Conservation (phyloP, 2,113 vertebrate genomes). For the Puma concolor region DNA sequence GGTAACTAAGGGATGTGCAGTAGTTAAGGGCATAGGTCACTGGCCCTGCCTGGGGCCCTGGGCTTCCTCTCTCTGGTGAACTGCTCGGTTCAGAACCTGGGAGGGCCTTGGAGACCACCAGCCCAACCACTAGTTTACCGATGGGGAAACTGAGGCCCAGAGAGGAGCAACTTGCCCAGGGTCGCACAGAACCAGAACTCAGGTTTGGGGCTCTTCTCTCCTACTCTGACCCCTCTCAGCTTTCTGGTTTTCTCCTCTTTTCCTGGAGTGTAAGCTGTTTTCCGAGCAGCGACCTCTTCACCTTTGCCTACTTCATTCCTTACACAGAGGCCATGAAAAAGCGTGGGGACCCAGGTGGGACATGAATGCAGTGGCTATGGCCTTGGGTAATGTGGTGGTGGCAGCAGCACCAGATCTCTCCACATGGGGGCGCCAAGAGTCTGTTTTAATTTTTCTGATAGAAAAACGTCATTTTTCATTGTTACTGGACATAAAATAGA, state of each 20-base stretch:
- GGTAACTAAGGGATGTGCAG: background rate
- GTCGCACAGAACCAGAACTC: background rate
- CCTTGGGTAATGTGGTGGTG: fast-evolving
- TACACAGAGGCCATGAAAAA: background rate
- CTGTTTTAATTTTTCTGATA: slow-evolving; percentile 44
- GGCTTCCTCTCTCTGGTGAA: slow-evolving; percentile 5
- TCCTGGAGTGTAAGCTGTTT: background rate
- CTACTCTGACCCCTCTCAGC: background rate
- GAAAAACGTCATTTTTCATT: background rate
- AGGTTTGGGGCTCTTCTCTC: background rate
- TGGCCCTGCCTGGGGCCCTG: background rate
- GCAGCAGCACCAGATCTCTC: background rate
- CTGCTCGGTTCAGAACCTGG: background rate
- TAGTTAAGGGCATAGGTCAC: background rate
- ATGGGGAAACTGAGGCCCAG: slow-evolving; percentile 23
- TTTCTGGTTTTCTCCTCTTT: background rate
- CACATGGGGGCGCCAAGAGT: slow-evolving; percentile 33
- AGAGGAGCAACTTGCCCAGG: background rate
- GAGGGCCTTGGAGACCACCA: background rate
- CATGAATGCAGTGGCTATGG: background rate
- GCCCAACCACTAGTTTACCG: background rate
- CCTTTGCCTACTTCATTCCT: background rate
- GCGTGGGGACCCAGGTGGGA: background rate
- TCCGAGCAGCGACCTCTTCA: background rate
- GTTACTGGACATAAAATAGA: slow-evolving; percentile 37